Base-by-base conservation (phyloP, 2,113 vertebrate genomes). In the Tupaia chinensis region DNA sequence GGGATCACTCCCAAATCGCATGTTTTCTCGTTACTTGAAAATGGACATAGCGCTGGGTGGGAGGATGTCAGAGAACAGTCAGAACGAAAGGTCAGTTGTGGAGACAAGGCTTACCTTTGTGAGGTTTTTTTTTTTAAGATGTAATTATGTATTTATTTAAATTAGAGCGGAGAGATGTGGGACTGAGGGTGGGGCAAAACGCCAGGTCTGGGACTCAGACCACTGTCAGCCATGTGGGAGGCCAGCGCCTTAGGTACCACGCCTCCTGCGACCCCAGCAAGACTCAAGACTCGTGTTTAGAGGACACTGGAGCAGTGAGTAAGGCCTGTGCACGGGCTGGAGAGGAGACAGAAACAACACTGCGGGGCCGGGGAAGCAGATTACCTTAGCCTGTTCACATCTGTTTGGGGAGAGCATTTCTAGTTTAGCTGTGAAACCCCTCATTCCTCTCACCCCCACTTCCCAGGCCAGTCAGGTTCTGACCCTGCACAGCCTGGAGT, bases 21-120 rank as follows among this genome's bases (percentile, higher is more conserved):
- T 91, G 29, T 32, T 53, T 93, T 83, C 83, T 44, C 94, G 84
- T 53, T 5, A 29, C 63, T 83, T 9, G 69, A 60, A 85, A 97
- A 15, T 95, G 72, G 77, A 14, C 32, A 3, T 56, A 17, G 61
- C 25, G 85, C 17, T 58, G n/a, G 2, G 23, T 9, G 12, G 44
- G 54, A 58, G 29, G 29, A 29, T 69, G 73, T 53, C 12, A 2
- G 44, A 88, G 56, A 60, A 69, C 78, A 25, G 6, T 19, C 54
- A 54, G 29, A 78, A 91, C 29, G 20, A 22, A 32, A 74, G 2
- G 2, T 93, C 12, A 5, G 29, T 54, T 16, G 20, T 69, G 32
- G 9, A 20, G 70, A 87, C 70, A 89, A 34, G 3, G 3, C 44
- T 44, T 44, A 44, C 44, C 44, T 44, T 44, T 44, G 44, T 44